These are phyloP conservation scores for Elaphurus davidianus DNA, from an alignment of 2,113 vertebrate genomes.

Conservation along the genomic window DNA sequence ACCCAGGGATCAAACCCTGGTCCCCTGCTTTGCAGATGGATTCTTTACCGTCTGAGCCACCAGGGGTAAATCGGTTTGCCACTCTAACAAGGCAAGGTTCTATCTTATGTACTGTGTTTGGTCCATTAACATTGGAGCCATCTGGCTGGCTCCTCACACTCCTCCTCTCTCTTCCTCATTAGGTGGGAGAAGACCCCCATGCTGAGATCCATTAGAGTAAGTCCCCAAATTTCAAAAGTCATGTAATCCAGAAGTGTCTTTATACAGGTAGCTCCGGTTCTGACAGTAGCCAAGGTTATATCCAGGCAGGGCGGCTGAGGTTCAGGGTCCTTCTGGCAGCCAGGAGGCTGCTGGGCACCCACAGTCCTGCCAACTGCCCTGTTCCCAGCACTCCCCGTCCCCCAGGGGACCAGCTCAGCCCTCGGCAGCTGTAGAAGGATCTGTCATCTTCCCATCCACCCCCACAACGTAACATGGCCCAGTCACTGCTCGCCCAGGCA, in stretches of 20 bases:
- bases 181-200: background rate
- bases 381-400: background rate
- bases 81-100: background rate
- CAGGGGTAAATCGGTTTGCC: background rate
- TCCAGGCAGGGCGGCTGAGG: background rate
- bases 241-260: background rate
- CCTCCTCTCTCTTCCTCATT: background rate
- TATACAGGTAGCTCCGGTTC: background rate
- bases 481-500: background rate
- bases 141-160: background rate
- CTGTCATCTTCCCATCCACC: background rate
- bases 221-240: background rate
- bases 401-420: background rate
- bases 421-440: background rate
- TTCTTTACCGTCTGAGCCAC: background rate
- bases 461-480: fast-evolving
- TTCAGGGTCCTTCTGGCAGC: background rate
- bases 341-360: background rate
- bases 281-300: background rate
- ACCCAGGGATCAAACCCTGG: background rate
- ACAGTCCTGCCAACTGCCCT: background rate
- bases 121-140: background rate
- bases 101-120: background rate
- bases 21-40: background rate
- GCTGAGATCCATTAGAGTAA: background rate